These are phyloP conservation scores for Lasioglossum figueresi DNA, from an alignment of 2,888 invertebrate genomes.

Conservation along the genomic window DNA sequence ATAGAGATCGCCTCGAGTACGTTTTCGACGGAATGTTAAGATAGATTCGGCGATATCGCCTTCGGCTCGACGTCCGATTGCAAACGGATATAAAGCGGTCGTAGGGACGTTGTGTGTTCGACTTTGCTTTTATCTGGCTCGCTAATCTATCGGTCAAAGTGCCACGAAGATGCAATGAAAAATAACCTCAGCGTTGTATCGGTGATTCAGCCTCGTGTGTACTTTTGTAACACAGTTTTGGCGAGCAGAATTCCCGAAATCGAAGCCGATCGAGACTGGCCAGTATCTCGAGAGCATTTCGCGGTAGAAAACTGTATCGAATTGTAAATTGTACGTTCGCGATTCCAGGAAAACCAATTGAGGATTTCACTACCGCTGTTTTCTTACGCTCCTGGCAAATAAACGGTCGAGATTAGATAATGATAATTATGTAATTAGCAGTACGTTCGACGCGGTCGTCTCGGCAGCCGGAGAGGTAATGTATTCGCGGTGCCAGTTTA, in stretches of 20 bases:
- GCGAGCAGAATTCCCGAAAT: not conserved
- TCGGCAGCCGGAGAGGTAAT: not conserved
- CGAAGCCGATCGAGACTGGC: not conserved
- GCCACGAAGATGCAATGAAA: not conserved
- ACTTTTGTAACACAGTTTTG: not conserved
- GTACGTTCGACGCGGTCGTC: not conserved
- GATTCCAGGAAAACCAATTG: not conserved
- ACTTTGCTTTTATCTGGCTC: not conserved
- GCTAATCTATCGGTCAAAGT: conserved; percentile 8
- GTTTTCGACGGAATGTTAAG: not conserved
- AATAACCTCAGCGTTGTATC: not conserved
- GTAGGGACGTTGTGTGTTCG: not conserved
- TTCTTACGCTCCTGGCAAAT: conserved; percentile 1
- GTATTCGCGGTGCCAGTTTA: not conserved
- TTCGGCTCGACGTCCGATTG: not conserved
- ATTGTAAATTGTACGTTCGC: not conserved
- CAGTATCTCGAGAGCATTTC: not conserved
- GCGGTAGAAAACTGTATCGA: not conserved
- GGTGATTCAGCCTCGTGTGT: not conserved
- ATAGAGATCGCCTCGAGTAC: not conserved
- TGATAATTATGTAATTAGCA: conserved; percentile 8
- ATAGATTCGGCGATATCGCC: not conserved
- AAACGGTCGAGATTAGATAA: conserved; percentile 6
- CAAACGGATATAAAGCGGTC: not conserved
- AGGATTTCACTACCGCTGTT: not conserved